Evolutionary conservation across 2,797 vertebrate species (phyloP).

Genomic region (Otus scops): DNA sequence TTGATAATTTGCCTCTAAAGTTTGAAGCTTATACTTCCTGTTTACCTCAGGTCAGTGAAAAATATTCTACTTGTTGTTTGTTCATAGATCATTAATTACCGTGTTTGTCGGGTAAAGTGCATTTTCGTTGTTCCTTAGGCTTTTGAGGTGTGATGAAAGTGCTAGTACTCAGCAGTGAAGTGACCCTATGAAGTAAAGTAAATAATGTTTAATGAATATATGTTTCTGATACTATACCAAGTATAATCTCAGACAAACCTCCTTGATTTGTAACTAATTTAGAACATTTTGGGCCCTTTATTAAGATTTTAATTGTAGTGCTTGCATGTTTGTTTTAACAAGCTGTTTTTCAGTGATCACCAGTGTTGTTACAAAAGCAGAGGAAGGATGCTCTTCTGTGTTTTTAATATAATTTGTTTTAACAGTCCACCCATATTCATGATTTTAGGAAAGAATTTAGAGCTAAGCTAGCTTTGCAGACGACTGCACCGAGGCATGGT

Average conservation of each 20-base stretch:
- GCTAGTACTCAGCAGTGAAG: conserved; percentile 63
- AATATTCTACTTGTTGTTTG: conserved; percentile 55
- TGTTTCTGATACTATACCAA: conserved; percentile 50
- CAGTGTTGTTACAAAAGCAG: conserved; percentile 24
- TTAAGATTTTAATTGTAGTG: conserved; percentile 31
- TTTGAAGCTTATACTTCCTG: conserved; percentile 72
- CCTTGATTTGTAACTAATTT: conserved; percentile 40
- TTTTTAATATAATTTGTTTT: conserved; percentile 10
- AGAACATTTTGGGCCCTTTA: conserved; percentile 24
- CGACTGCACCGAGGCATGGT: not conserved
- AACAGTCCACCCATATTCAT: not conserved
- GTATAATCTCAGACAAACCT: conserved; percentile 42
- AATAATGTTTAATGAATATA: conserved; percentile 44
- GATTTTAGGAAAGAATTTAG: conserved; percentile 23
- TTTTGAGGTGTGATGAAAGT: conserved; percentile 70
- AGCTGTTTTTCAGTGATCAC: conserved; percentile 44
- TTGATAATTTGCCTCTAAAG: conserved; percentile 62
- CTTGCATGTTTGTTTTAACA: conserved; percentile 43
- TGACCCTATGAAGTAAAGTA: conserved; percentile 51
- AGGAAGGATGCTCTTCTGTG: conserved; percentile 25
- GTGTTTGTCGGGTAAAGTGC: conserved; percentile 47
- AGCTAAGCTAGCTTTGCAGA: not conserved
- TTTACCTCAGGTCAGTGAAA: conserved; percentile 63
- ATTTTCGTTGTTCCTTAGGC: conserved; percentile 59
- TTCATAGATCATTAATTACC: conserved; percentile 62